phyloP scores from a whole-genome alignment of 2,113 vertebrate species.

The Microcebus tavaratra region DNA sequence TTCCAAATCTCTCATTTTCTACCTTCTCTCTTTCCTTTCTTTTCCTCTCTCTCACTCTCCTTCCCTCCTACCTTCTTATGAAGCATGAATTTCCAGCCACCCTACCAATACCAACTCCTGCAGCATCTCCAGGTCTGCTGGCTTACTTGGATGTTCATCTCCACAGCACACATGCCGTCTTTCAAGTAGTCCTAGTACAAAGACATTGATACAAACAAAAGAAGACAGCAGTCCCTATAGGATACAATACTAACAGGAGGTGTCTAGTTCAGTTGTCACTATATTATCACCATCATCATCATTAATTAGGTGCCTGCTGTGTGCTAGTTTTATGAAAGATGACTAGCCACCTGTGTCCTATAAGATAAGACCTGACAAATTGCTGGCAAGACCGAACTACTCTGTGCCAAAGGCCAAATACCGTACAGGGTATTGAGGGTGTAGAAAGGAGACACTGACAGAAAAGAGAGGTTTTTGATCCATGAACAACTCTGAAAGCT shows the following conservation, averaged over 20 bases:
- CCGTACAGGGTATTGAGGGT: background rate
- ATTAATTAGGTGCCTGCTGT: constrained; percentile 29
- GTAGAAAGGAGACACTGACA: background rate
- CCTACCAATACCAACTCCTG: background rate
- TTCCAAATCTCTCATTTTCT: background rate
- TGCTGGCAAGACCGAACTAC: constrained; percentile 23
- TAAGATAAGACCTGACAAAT: constrained; percentile 32
- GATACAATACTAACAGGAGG: constrained; percentile 14
- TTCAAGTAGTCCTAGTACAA: background rate
- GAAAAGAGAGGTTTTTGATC: background rate
- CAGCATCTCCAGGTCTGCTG: background rate
- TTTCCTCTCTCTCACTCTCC: background rate
- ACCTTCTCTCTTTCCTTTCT: background rate
- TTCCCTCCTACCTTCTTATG: background rate
- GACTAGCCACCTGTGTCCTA: constrained; percentile 31
- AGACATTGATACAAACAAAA: constrained; percentile 42
- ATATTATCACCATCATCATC: background rate
- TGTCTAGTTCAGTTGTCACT: background rate
- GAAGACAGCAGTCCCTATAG: constrained; percentile 8
- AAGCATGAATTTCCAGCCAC: background rate
- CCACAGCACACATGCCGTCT: background rate
- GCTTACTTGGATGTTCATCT: background rate
- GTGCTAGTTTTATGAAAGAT: constrained; percentile 53
- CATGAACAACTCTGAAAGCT: background rate
- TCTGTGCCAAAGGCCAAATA: background rate